phyloP scores from a whole-genome alignment of 30 jellyfish, hydroid and myxozoan species.

The Cassiopea andromeda region DNA sequence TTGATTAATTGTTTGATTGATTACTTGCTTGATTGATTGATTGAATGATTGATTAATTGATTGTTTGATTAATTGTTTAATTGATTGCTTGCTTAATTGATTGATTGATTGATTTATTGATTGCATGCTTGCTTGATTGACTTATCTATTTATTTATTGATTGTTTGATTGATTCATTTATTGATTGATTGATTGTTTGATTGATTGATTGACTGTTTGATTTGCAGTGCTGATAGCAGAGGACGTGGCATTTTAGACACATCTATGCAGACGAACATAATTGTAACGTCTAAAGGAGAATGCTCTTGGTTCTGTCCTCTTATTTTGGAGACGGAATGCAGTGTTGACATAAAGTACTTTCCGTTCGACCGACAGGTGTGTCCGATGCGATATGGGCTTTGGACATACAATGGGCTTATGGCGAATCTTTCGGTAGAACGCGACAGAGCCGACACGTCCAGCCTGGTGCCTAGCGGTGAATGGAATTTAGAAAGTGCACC shows the following conservation, averaged over 20 bases:
- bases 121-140: no score
- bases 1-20: no score
- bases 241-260: slow-evolving; percentile 81
- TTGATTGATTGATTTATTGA: no score
- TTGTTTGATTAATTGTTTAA: no score
- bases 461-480: slow-evolving; percentile 65
- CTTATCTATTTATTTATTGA: not conserved
- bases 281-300: slow-evolving; percentile 43
- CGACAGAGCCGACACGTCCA: slow-evolving; percentile 43
- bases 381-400: slow-evolving; percentile 86
- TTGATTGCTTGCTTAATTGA: no score
- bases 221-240: slow-evolving; percentile 74
- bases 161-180: not conserved
- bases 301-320: slow-evolving; percentile 88
- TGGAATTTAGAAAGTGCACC: slow-evolving; percentile 68
- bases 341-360: slow-evolving; percentile 73
- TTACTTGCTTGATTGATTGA: no score
- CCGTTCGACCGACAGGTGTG: slow-evolving; percentile 89
- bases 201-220: not conserved
- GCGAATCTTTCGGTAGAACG: slow-evolving; percentile 46
- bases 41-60: no score
- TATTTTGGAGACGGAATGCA: slow-evolving; percentile 77
- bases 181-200: not conserved
- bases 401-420: slow-evolving; percentile 80
- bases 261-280: slow-evolving; percentile 72